Evolutionary conservation across 1,140 invertebrate genomes (phyloP).

Genomic region (Asbolus verrucosus): DNA sequence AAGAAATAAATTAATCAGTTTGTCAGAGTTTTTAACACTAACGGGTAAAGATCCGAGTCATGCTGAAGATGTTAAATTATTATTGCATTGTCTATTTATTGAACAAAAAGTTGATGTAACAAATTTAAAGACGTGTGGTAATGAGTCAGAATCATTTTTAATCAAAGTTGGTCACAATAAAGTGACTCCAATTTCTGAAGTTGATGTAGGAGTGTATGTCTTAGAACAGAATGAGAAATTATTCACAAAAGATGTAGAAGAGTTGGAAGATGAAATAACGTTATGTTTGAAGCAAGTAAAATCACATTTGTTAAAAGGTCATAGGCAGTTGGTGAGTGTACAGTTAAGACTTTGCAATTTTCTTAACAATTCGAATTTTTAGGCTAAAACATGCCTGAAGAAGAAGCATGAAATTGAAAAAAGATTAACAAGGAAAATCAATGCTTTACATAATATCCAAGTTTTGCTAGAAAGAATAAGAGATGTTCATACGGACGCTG

Average conservation of each 20-base stretch:
- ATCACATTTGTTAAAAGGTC: constrained; percentile 60
- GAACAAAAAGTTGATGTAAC: constrained; percentile 52
- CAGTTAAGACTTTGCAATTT: too few species aligned
- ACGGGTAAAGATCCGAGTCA: constrained; percentile 47
- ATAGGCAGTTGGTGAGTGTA: constrained; percentile 61
- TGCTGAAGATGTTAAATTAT: constrained; percentile 55
- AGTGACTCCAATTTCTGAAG: constrained; percentile 55
- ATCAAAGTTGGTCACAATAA: constrained; percentile 57
- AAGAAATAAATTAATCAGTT: constrained; percentile 59
- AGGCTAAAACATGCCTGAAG: constrained; percentile 65
- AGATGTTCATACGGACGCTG: constrained; percentile 63
- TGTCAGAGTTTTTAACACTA: constrained; percentile 54
- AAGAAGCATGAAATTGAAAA: constrained; percentile 66
- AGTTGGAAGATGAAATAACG: constrained; percentile 62
- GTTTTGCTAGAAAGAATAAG: constrained; percentile 61
- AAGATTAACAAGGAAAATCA: constrained; percentile 62
- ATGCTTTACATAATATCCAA: constrained; percentile 65
- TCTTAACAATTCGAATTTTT: too few species aligned
- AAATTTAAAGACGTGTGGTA: constrained; percentile 35
- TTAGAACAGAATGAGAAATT: constrained; percentile 63
- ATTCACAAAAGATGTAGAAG: constrained; percentile 61
- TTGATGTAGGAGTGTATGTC: constrained; percentile 61
- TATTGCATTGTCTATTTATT: constrained; percentile 56
- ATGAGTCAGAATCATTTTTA: constrained; percentile 51
- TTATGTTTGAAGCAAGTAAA: constrained; percentile 61